Conservation (phyloP, 2,113 vertebrate species). For the Callospermophilus lateralis region DNA sequence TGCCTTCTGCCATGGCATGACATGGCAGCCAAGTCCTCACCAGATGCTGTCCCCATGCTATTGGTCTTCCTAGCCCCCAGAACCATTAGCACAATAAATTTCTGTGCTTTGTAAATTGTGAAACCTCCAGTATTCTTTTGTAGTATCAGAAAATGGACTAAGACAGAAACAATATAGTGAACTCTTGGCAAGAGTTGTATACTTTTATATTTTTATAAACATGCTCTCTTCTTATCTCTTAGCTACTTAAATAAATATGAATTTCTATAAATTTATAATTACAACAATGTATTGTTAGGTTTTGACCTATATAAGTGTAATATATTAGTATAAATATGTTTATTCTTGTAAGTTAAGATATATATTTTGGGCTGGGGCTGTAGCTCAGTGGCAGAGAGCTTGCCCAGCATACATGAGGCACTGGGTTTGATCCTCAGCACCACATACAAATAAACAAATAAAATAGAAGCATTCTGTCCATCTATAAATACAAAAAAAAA, state of each 20-base stretch:
- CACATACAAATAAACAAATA: too few relatives aligned
- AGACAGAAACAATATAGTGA: background rate
- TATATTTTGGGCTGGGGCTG: background rate
- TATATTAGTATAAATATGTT: background rate
- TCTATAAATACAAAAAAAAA: too few relatives aligned
- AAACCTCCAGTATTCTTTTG: background rate
- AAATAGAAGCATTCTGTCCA: too few relatives aligned
- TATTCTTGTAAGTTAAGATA: background rate
- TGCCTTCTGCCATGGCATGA: too few relatives aligned
- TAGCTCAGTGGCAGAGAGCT: too few relatives aligned
- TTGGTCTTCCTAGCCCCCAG: too few relatives aligned
- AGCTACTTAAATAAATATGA: background rate
- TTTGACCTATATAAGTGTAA: background rate
- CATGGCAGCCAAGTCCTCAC: too few relatives aligned
- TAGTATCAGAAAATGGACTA: background rate
- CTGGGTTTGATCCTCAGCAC: too few relatives aligned
- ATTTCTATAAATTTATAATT: background rate
- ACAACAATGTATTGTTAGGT: background rate
- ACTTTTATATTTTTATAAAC: background rate
- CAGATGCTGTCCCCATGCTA: too few relatives aligned
- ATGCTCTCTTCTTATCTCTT: background rate
- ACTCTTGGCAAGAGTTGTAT: background rate
- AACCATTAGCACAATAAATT: too few relatives aligned
- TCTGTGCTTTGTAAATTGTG: background rate
- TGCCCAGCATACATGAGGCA: too few relatives aligned